Evolutionary conservation across 2,113 vertebrate species (phyloP), one percentile per base, ranked within the genome.

Genomic region (Micromys minutus): DNA sequence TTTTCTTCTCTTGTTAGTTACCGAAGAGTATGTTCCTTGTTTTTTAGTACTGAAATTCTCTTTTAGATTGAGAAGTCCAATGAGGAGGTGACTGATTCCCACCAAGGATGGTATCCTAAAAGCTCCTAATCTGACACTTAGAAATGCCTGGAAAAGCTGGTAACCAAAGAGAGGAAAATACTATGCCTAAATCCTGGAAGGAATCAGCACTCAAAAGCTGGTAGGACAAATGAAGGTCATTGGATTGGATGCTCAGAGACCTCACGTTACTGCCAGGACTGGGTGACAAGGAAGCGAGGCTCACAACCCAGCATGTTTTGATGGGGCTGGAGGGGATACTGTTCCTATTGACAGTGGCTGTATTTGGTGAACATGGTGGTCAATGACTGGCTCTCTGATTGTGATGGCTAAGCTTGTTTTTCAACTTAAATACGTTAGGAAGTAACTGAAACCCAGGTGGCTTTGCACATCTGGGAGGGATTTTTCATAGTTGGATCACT

Each of bases 31-130:
- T 80, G 34, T 69, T 81, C 7, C 87, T 95, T 83, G 39, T 74
- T 1, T 81, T 4, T 87, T 39, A 97, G 71, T 65, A 71, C 94
- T 96, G 94, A 89, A 95, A 93, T 71, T 94, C 87, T 97, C 96
- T 96, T 77, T 74, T 50, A 50, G 10, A 83, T 59, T 93, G 61
- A 21, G 57, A 42, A 31, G 95, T 97, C 97, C 79, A 96, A 89
- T 59, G 63, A 93, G 57, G 45, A 88, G 69, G 57, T 71, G 87
- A 96, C 90, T 95, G 86, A 95, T 55, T 39, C 7, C 92, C 76
- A 85, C 26, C 39, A 21, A 50, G 13, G 21, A 59, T 85, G 69
- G 45, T 12, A 55, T 97, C 97, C 96, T 74, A 93, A 91, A 95
- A 0, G 0, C 50, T 96, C 24, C 80, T 96, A 83, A 92, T 90